These are phyloP conservation scores for Sprattus sprattus DNA, from an alignment of 2,113 vertebrate species.

Conservation along the genomic window DNA sequence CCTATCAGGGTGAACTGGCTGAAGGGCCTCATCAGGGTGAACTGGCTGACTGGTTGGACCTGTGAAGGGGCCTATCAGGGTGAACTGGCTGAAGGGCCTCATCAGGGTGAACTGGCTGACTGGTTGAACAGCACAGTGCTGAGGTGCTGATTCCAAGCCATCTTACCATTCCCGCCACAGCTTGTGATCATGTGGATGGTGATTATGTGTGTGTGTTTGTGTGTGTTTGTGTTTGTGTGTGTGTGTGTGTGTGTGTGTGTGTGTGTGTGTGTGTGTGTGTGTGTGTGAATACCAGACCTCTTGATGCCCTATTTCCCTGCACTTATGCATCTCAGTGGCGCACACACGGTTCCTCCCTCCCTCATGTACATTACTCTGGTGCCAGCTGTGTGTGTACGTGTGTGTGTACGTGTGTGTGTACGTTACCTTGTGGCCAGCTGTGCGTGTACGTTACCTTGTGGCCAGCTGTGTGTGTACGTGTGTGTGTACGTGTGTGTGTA, in stretches of 20 bases:
- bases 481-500: background rate
- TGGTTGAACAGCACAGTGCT: too few relatives aligned
- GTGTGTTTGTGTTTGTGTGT: background rate
- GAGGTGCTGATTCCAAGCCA: background rate
- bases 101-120: too few relatives aligned
- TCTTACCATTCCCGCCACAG: background rate
- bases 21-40: too few relatives aligned
- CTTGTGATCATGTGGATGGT: background rate
- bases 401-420: too few relatives aligned
- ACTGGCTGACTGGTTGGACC: too few relatives aligned
- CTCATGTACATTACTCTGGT: too few relatives aligned
- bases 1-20: too few relatives aligned
- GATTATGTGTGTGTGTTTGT: background rate
- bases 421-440: background rate
- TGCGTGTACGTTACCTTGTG: background rate
- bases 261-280: slow-evolving; percentile 1
- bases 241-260: background rate
- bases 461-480: background rate
- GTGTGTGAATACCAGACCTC: slow-evolving; percentile 17
- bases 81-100: too few relatives aligned
- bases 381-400: too few relatives aligned
- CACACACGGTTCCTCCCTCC: too few relatives aligned
- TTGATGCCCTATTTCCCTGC: slow-evolving; percentile 42
- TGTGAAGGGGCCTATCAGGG: background rate
- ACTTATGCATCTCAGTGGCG: slow-evolving; percentile 29